A percentile compares a stretch with the other conserved stretches of the same genome.
These are phyloP conservation scores for Pogonomyrmex californicus DNA, from an alignment of 1,140 invertebrate species.

Conservation along the genomic window DNA sequence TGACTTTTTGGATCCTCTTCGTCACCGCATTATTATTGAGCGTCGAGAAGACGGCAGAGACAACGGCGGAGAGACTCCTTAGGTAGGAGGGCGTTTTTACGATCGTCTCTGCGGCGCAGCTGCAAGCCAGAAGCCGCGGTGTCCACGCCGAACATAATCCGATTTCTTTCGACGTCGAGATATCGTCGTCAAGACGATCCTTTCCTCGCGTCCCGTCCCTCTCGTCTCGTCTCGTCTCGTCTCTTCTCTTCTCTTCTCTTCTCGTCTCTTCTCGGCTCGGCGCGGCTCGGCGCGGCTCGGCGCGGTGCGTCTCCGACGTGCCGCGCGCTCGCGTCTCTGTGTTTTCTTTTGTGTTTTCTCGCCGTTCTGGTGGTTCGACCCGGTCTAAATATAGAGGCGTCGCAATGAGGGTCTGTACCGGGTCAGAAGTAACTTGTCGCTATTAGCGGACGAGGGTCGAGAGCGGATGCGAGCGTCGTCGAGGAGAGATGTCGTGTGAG, in stretches of 20 bases:
- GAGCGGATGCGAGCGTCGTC: slow-evolving; percentile 47
- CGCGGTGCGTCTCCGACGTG: neutral
- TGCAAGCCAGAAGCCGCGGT: slow-evolving; percentile 68
- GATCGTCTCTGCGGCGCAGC: slow-evolving; percentile 44
- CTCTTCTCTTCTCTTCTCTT: slow-evolving; percentile 39
- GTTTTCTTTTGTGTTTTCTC: slow-evolving; percentile 77
- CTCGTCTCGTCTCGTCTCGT: neutral
- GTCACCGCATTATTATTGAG: neutral
- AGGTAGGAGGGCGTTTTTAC: neutral
- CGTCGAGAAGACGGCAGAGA: neutral
- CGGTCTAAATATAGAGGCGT: slow-evolving; percentile 76
- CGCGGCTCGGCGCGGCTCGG: no score
- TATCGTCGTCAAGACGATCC: slow-evolving; percentile 56
- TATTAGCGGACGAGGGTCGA: slow-evolving; percentile 79
- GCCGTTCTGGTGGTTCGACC: slow-evolving; percentile 74
- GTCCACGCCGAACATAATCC: slow-evolving; percentile 30
- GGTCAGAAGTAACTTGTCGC: slow-evolving; percentile 80
- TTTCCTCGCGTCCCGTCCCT: slow-evolving; percentile 45
- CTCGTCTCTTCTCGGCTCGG: neutral
- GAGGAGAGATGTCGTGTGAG: slow-evolving; percentile 39
- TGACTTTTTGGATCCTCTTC: neutral
- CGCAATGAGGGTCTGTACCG: slow-evolving; percentile 71
- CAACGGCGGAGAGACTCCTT: neutral
- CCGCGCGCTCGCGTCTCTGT: slow-evolving; percentile 4
- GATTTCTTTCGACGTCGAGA: slow-evolving; percentile 63